Percentiles rank a stretch among this genome's conserved stretches.
These are phyloP conservation scores for Hypercompe scribonia DNA, from an alignment of 2,888 invertebrate genomes.

Conservation along the genomic window DNA sequence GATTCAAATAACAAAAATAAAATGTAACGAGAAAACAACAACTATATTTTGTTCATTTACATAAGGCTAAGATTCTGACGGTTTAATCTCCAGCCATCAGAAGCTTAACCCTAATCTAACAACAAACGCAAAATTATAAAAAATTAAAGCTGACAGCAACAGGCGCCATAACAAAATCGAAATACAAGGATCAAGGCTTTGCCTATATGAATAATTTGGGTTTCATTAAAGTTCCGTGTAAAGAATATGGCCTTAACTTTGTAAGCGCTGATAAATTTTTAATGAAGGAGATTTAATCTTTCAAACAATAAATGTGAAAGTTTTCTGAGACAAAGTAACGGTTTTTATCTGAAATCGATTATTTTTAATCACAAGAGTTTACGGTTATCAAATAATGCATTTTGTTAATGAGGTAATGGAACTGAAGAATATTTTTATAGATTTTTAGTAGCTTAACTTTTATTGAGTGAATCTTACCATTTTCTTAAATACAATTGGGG, in stretches of 20 bases:
- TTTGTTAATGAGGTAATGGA: background rate
- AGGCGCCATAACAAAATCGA: slow-evolving; percentile 8
- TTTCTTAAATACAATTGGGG: too few species aligned
- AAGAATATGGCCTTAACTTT: slow-evolving; percentile 33
- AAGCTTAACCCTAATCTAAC: slow-evolving; percentile 5
- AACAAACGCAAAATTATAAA: slow-evolving; percentile 3
- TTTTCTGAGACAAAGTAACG: slow-evolving; percentile 24
- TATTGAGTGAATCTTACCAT: too few species aligned
- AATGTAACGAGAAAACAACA: background rate
- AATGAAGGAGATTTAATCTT: slow-evolving; percentile 45
- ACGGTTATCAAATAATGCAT: background rate
- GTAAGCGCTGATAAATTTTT: slow-evolving; percentile 29
- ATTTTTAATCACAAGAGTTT: slow-evolving; percentile 14
- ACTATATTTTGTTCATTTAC: background rate
- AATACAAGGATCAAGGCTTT: slow-evolving; percentile 9
- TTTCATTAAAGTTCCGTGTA: slow-evolving; percentile 25
- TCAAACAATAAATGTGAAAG: slow-evolving; percentile 33
- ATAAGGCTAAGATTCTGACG: background rate
- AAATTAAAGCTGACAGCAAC: slow-evolving; percentile 1
- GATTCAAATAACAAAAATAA: background rate
- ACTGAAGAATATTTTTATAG: background rate
- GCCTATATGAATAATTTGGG: slow-evolving; percentile 34
- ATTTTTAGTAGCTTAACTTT: background rate
- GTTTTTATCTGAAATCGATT: slow-evolving; percentile 29
- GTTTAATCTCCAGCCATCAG: background rate